Evolutionary conservation across 2,113 vertebrate genomes (phyloP), one percentile per base, ranked within the genome.

Genomic region (Nicator chloris): DNA sequence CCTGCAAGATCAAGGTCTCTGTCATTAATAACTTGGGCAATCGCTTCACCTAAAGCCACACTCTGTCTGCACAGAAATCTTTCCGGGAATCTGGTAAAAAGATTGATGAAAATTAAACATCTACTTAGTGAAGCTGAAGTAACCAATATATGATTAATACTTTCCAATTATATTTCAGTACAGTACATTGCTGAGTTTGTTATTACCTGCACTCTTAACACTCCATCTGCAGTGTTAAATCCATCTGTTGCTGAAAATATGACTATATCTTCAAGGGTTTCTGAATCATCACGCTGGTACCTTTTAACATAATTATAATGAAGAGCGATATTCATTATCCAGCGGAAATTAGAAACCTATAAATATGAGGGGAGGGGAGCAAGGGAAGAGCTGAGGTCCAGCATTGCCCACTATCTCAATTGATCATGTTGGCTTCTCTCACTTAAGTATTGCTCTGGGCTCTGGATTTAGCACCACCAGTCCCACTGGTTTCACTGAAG

Each of bases 281-380:
- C 99, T 16, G 99, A 98, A 98, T 99, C 98, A 73, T 99, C 99
- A 64, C 98, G 98, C 96, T 98, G 97, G 95, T 99, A 99, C 96
- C 98, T 99, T 96, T 96, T 95, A 97, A 97, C 95, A 97, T 95
- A 95, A 97, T 97, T 96, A 95, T 93, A 95, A 95, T 93, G 92
- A 96, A 95, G 73, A 92, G 83, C 1, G 86, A 91, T 93, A 97
- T 94, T 96, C 94, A 97, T 97, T 97, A 95, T 86, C 94, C 83
- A 93, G 93, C 64, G 95, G 94, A 96, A 96, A 96, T 95, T 96
- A 97, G 96, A 89, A 92, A 92, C 86, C 94, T 95, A 96, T 96
- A 96, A 95, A 96, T 97, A 92, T 35, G 86, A 95, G 82, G 90
- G 82, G 90, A 85, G 90, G 60, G 86, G 79, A 80, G 45, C 45